Base-by-base conservation (phyloP, 2,797 vertebrate genomes). In the Pipistrellus pipistrellus region DNA sequence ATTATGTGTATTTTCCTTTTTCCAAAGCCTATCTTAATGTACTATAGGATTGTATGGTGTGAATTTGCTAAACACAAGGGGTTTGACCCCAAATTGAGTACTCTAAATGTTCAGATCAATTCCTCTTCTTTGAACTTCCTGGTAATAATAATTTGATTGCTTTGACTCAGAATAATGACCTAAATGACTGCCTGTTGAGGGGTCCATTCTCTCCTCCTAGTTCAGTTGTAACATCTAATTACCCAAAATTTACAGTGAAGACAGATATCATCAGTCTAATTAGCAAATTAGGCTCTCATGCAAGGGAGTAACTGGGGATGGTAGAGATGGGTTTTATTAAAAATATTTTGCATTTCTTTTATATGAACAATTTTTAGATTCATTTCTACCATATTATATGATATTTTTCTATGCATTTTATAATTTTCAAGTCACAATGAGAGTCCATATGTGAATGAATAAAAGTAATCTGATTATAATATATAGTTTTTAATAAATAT, bases 171-270 rank as follows among this genome's bases (percentile, higher is more conserved):
- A 95, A 77, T 87, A 71, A 90, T 85, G 51, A 95, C 84, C 69
- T 66, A 30, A 68, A 72, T 88, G 85, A 69, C 57, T 92, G 51
- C 57, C 78, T 81, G 41, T 25, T 35, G 64, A 91, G 27, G 66
- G 90, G 44, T 57, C 38, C 30, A 2, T 64, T 93, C 41, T 85
- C 23, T 78, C 57, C 85, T 59, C 76, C 88, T 64, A 78, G 82
- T 90, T 88, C 78, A 83, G 75, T 38, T 90, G 11, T 88, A 93
- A 59, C 53, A 85, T 95, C 55, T 96, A 95, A 96, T 95, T 95
- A 90, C 44, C 57, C 27, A 75, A 78, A 90, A 94, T 69, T 90
- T 78, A 88, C 73, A 71, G 20, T 27, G 57, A 85, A 95, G 85
- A 73, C 27, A 83, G 86, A 35, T 93, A 91, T 94, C 92, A 85